Evolutionary conservation across 92 coral and sea anemone species (phyloP), one percentile per base, ranked within the genome.

Genomic region (Pocillopora grandis): DNA sequence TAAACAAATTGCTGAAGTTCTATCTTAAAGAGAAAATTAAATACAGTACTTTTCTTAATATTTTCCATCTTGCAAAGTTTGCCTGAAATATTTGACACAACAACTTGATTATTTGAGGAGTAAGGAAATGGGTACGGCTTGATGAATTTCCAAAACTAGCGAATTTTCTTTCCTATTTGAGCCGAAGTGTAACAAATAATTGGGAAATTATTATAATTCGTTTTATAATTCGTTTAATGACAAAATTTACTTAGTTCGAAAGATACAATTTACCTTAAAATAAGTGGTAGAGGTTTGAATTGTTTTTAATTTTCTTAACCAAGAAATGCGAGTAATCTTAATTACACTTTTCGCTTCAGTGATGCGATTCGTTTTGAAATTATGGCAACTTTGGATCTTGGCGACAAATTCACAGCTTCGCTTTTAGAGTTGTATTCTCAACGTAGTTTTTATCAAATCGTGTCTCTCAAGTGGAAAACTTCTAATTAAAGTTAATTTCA

Each of bases 281-380:
- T 7, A 35, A 23, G 10, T 31, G 19, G 18, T 1, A 66, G 23
- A 14, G 42, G 23, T 49, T 66, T 42, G 0, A 64, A n/a, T 36
- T 48, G 42, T 16, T 55, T 19, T 37, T 52, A 57, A 55, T 27
- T 79, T 76, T 60, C 31, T 19, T 12, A 12, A 66, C 12, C 15
- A 64, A 79, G 35, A 79, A 66, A 81, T 81, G 35, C 60, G 42
- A 81, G 71, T 68, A 58, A 81, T 59, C 59, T 61, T 15, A 33
- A 33, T 52, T 19, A 31, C 57, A n/a, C 48, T 33, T 48, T 71
- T 71, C 85, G 85, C 85, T 81, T 72, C 85, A 60, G 1, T 81
- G 85, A 71, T 70, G 77, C 85, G 85, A 81, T 48, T 74, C 19
- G 42, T 33, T 70, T 67, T 35, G 18, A 79, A 55, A 20, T 23